A percentile compares a stretch with the other conserved stretches of the same genome.
Conservation (phyloP, 2,888 invertebrate species). For the Heliconius aoede region DNA sequence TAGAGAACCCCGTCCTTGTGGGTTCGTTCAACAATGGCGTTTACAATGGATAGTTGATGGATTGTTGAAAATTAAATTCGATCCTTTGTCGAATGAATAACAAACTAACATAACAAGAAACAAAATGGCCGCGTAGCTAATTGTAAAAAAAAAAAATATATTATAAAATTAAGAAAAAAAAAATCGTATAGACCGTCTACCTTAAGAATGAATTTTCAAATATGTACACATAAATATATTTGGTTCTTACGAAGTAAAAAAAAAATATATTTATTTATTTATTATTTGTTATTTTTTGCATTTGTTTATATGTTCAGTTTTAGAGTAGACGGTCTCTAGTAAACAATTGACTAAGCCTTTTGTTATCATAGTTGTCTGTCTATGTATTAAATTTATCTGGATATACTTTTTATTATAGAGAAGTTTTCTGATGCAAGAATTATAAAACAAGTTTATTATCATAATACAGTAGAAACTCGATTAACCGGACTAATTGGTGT, state of each 20-base stretch:
- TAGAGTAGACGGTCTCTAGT: too few relatives aligned
- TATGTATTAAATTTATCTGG: neutral
- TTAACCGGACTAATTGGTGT: too few relatives aligned
- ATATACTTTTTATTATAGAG: neutral
- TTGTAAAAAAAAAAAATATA: too few relatives aligned
- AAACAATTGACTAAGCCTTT: neutral
- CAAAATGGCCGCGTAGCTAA: neutral
- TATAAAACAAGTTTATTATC: neutral
- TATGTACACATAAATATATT: too few relatives aligned
- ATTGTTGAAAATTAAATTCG: slow-evolving; percentile 43
- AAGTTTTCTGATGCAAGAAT: neutral
- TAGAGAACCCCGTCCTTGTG: slow-evolving; percentile 29
- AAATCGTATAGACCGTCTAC: too few relatives aligned
- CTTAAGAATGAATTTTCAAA: too few relatives aligned
- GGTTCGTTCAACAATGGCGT: slow-evolving; percentile 24
- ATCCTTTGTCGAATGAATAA: slow-evolving; percentile 28
- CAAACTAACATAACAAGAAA: neutral
- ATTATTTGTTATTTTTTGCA: too few relatives aligned
- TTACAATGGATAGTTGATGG: slow-evolving; percentile 39
- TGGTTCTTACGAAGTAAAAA: too few relatives aligned
- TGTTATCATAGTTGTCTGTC: neutral
- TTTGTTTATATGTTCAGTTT: too few relatives aligned
- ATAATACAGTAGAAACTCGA: too few relatives aligned
- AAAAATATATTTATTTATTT: too few relatives aligned
- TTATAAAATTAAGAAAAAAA: too few relatives aligned